Percentiles rank a stretch among this genome's conserved stretches.
phyloP scores from a whole-genome alignment of 92 coral and sea anemone genomes.

The Parazoanthus darwini region DNA sequence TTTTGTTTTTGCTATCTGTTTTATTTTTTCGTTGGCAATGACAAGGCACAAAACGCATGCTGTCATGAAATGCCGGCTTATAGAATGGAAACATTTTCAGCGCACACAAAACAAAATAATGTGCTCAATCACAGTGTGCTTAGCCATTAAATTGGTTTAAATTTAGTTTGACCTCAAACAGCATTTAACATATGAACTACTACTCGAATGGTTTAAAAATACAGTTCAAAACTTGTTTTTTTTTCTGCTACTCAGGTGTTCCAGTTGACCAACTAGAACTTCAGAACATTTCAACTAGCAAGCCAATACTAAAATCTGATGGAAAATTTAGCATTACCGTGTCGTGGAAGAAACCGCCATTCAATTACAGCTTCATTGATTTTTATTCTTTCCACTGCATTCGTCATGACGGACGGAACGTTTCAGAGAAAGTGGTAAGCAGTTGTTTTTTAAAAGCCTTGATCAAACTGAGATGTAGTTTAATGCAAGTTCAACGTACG shows the following conservation, averaged over 20 bases:
- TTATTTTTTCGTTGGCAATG: no score
- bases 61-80: no score
- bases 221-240: not conserved
- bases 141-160: no score
- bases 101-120: no score
- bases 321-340: constrained; percentile 4
- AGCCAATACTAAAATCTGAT: not conserved
- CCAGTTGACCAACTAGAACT: constrained; percentile 3
- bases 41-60: no score
- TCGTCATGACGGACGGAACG: constrained; percentile 10
- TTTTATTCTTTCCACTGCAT: constrained; percentile 14
- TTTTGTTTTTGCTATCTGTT: no score
- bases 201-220: no score
- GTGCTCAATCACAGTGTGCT: no score
- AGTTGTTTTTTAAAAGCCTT: not conserved
- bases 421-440: constrained; percentile 22
- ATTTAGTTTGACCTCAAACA: no score
- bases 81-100: no score
- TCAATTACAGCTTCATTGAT: constrained; percentile 22
- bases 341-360: constrained; percentile 9
- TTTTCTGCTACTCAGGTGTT: constrained; percentile 1
- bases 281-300: not conserved
- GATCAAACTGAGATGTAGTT: not conserved
- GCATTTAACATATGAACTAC: no score
- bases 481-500: not conserved